Conservation (phyloP, 2,113 vertebrate species). For the Syrrhaptes paradoxus region DNA sequence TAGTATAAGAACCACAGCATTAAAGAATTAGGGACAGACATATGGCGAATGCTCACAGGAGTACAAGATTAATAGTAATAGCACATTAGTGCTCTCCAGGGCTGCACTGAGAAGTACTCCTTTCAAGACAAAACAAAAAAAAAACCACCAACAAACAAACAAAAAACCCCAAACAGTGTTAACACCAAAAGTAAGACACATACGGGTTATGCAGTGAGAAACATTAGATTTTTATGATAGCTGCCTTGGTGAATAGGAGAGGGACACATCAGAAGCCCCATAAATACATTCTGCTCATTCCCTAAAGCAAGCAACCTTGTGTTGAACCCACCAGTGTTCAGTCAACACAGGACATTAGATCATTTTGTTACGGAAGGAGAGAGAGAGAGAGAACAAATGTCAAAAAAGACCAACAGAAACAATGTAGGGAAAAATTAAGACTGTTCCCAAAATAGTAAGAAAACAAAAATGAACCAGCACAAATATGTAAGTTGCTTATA, state of each 20-base stretch:
- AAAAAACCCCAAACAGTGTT: neutral
- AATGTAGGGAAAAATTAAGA: neutral
- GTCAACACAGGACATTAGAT: neutral
- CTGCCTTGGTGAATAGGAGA: neutral
- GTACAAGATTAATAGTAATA: neutral
- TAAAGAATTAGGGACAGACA: neutral
- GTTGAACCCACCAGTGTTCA: neutral
- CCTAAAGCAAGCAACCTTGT: neutral
- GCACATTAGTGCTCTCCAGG: neutral
- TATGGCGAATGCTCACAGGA: neutral
- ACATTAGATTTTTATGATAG: neutral
- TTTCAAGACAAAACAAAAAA: neutral
- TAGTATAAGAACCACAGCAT: neutral
- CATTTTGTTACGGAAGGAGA: neutral
- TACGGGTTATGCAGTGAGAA: neutral
- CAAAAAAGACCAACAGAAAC: constrained; percentile 1
- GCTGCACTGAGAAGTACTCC: neutral
- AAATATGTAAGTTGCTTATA: constrained; percentile 35
- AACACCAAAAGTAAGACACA: neutral
- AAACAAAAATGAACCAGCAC: constrained; percentile 21
- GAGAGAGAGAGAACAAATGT: neutral
- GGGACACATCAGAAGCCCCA: neutral
- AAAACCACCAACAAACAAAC: too few relatives aligned
- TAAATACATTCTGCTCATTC: neutral
- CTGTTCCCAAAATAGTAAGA: constrained; percentile 9